phyloP scores from a whole-genome alignment of 1,140 invertebrate species.

The Galleria mellonella region DNA sequence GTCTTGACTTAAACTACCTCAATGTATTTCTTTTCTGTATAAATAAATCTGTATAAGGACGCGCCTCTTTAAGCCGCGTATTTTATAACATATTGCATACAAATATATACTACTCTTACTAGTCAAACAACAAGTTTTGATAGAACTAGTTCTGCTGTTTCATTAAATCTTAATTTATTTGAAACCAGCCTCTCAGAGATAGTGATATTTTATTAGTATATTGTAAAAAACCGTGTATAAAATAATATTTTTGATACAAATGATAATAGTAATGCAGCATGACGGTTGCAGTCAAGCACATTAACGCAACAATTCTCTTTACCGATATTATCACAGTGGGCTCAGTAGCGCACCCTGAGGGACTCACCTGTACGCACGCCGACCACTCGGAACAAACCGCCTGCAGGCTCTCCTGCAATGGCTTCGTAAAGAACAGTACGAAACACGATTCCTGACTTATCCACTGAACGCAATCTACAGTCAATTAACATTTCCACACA shows the following conservation, averaged over 20 bases:
- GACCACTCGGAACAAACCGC: slow-evolving; percentile 19
- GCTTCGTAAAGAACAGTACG: slow-evolving; percentile 5
- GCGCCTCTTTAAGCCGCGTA: too few relatives aligned
- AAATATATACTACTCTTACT: too few relatives aligned
- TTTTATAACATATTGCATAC: too few relatives aligned
- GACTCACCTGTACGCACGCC: slow-evolving; percentile 30
- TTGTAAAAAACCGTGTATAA: too few relatives aligned
- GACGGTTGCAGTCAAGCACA: slow-evolving; percentile 1
- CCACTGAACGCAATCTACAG: slow-evolving; percentile 12
- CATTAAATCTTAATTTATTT: too few relatives aligned
- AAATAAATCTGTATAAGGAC: too few relatives aligned
- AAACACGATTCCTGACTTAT: not conserved
- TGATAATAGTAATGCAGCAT: not conserved
- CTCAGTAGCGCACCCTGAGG: slow-evolving; percentile 39
- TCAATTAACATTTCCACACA: not conserved
- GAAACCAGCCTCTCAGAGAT: too few relatives aligned
- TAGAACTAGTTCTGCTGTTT: too few relatives aligned
- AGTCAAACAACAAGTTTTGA: too few relatives aligned
- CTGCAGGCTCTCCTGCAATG: slow-evolving; percentile 36
- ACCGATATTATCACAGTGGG: slow-evolving; percentile 24
- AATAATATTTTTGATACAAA: not conserved
- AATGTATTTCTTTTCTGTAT: too few relatives aligned
- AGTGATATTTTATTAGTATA: too few relatives aligned
- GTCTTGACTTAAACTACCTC: too few relatives aligned
- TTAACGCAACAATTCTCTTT: not conserved